phyloP scores from a whole-genome alignment of 2,888 invertebrate species.

The Phyto melanocephala region DNA sequence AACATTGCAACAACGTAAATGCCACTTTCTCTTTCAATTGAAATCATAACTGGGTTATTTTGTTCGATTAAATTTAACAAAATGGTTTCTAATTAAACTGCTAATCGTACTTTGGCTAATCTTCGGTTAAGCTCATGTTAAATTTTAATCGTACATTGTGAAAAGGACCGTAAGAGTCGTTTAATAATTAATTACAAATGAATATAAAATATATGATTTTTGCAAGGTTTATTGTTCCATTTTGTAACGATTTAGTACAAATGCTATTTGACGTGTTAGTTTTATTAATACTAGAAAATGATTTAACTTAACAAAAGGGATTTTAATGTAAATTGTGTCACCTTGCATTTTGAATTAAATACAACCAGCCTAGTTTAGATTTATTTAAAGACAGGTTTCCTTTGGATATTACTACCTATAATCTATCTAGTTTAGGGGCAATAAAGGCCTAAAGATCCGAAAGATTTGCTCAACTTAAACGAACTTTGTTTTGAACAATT shows the following conservation, averaged over 20 bases:
- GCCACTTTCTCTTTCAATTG: too few species aligned
- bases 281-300: neutral
- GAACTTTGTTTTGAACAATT: slow-evolving; percentile 12
- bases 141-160: too few species aligned
- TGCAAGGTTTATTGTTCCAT: slow-evolving; percentile 60
- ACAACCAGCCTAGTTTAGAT: slow-evolving; percentile 17
- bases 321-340: neutral
- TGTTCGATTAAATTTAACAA: too few species aligned
- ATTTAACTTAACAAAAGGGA: slow-evolving; percentile 25
- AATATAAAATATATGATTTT: slow-evolving; percentile 38
- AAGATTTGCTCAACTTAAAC: slow-evolving; percentile 13
- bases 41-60: too few species aligned
- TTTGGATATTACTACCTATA: slow-evolving; percentile 51
- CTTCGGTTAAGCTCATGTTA: too few species aligned
- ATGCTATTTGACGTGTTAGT: slow-evolving; percentile 1
- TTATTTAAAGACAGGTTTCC: slow-evolving; percentile 39
- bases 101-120: too few species aligned
- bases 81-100: too few species aligned
- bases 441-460: slow-evolving; percentile 25
- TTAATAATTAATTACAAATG: neutral
- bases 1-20: too few species aligned
- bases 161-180: too few species aligned
- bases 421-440: slow-evolving; percentile 57
- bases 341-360: slow-evolving; percentile 40
- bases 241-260: slow-evolving; percentile 13